Conservation (phyloP, 2,797 vertebrate species). For the Netta rufina region DNA sequence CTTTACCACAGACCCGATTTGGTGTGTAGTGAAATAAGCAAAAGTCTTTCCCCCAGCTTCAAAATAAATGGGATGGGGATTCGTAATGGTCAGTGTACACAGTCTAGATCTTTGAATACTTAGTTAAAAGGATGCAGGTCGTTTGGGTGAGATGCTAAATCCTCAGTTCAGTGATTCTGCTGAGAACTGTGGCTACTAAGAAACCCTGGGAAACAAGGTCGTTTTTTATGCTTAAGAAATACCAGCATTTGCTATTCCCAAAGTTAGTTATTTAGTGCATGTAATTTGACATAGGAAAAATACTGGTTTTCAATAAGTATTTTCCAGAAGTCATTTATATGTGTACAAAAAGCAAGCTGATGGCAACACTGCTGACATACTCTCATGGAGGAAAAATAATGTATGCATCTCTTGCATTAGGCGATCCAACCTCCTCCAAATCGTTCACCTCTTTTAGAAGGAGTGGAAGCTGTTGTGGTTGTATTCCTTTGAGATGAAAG, state of each 20-base stretch:
- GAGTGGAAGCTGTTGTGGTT: slow-evolving; percentile 68
- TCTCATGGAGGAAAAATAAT: not conserved
- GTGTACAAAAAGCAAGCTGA: slow-evolving; percentile 10
- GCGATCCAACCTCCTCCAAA: not conserved
- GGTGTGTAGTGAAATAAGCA: not conserved
- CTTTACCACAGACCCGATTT: not conserved
- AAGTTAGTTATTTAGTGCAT: not conserved
- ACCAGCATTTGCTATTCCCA: slow-evolving; percentile 13
- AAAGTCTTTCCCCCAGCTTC: not conserved
- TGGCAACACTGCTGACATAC: slow-evolving; percentile 24
- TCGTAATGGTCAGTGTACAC: not conserved
- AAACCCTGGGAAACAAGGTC: not conserved
- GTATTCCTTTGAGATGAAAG: slow-evolving; percentile 66
- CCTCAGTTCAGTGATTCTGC: not conserved
- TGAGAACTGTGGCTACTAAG: not conserved
- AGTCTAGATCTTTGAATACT: not conserved
- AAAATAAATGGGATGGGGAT: not conserved
- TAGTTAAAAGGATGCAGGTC: not conserved
- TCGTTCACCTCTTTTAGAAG: slow-evolving; percentile 22
- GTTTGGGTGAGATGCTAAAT: not conserved
- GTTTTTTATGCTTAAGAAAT: not conserved
- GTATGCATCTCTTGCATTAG: slow-evolving; percentile 12
- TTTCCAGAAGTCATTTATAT: slow-evolving; percentile 24
- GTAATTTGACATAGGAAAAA: slow-evolving; percentile 31
- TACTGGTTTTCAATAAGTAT: slow-evolving; percentile 21